phyloP scores from a whole-genome alignment of 2,888 invertebrate genomes.

The Frankliniella fusca region DNA sequence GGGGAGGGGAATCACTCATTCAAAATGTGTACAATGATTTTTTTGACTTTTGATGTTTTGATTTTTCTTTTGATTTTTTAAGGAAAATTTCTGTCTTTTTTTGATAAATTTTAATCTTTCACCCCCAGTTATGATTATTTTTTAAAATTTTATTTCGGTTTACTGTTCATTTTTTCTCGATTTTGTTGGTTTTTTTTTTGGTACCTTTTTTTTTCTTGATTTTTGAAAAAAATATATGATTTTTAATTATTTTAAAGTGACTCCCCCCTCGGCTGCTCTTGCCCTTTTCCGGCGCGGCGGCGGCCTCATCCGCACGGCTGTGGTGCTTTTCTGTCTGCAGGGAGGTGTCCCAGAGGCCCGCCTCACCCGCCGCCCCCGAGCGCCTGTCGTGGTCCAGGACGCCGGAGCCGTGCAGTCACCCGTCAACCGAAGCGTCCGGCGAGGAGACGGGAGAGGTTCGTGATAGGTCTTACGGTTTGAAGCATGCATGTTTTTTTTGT shows the following conservation, averaged over 20 bases:
- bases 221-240: too few relatives aligned
- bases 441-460: slow-evolving; percentile 53
- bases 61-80: too few relatives aligned
- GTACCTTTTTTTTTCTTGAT: too few relatives aligned
- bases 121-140: too few relatives aligned
- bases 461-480: background rate
- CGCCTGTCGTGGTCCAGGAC: slow-evolving; percentile 46
- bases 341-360: slow-evolving; percentile 41
- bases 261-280: too few relatives aligned
- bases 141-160: too few relatives aligned
- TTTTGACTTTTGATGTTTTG: too few relatives aligned
- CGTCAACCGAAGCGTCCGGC: slow-evolving; percentile 48
- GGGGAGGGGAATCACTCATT: background rate
- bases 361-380: slow-evolving; percentile 44
- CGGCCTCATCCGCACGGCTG: background rate
- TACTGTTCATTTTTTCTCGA: too few relatives aligned
- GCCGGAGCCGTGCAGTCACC: slow-evolving; percentile 39
- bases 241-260: too few relatives aligned
- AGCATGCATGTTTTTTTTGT: background rate
- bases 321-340: slow-evolving; percentile 12
- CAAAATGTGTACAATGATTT: too few relatives aligned
- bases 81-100: too few relatives aligned
- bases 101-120: background rate
- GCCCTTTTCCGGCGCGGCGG: background rate
- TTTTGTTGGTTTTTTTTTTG: too few relatives aligned